Evolutionary conservation across 2,113 vertebrate species (phyloP).

Genomic region (Hippopotamus amphibius): DNA sequence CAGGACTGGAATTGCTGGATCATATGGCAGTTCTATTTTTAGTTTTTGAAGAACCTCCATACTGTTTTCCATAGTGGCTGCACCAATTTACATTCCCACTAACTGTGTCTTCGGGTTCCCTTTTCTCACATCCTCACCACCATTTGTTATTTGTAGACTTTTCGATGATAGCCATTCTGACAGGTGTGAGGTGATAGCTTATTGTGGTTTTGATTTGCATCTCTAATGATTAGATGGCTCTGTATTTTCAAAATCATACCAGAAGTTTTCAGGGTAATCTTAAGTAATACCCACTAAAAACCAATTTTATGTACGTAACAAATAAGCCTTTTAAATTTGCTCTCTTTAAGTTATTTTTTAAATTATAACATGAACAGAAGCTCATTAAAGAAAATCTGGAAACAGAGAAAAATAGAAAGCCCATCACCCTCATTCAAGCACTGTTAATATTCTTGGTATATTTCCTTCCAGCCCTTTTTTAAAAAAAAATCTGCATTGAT

Average conservation of each 20-base stretch:
- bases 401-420: slow-evolving; percentile 27
- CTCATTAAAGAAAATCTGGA: slow-evolving; percentile 37
- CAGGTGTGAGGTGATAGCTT: neutral
- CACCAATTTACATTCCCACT: neutral
- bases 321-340: neutral
- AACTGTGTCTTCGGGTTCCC: neutral
- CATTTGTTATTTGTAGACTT: neutral
- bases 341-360: neutral
- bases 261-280: slow-evolving; percentile 22
- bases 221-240: neutral
- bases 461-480: neutral
- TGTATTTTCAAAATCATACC: neutral
- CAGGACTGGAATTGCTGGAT: neutral
- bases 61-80: neutral
- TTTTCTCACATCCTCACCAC: neutral
- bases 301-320: neutral
- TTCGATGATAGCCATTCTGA: neutral
- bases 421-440: neutral
- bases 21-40: neutral
- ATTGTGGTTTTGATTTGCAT: neutral
- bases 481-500: neutral
- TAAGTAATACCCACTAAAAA: neutral
- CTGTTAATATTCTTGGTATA: neutral
- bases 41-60: neutral
- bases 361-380: slow-evolving; percentile 21